These are phyloP conservation scores for Micoletzkya japonica DNA, from an alignment of 2,888 invertebrate species.

Conservation along the genomic window DNA sequence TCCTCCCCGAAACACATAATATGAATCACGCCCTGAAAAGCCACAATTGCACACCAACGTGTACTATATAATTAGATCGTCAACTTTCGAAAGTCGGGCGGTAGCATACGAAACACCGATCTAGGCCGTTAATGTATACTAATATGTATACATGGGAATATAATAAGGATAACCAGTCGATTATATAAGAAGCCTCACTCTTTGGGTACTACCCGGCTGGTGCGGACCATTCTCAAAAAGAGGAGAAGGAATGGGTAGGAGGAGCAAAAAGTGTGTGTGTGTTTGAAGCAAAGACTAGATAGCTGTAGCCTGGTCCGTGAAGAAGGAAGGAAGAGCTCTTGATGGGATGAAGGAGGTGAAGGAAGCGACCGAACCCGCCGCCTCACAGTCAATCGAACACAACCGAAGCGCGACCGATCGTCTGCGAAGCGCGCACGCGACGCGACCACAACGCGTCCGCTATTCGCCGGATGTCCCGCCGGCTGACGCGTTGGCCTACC, in stretches of 20 bases:
- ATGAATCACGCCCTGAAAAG: neutral
- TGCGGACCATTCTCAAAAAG: slow-evolving; percentile 46
- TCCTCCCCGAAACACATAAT: neutral
- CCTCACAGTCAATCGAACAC: neutral
- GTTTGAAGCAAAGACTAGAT: neutral
- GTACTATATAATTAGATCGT: slow-evolving; percentile 6
- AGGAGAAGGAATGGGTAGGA: neutral
- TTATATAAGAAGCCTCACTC: slow-evolving; percentile 47
- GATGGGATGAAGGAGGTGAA: neutral
- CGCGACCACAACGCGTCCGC: too few species aligned
- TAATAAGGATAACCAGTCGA: neutral
- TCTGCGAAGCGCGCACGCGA: too few species aligned
- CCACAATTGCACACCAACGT: neutral
- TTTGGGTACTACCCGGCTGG: slow-evolving; percentile 53
- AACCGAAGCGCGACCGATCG: too few species aligned
- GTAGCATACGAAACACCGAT: neutral
- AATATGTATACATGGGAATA: neutral
- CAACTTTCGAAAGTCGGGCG: neutral
- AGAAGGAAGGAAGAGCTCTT: neutral
- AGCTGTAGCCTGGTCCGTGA: too few species aligned
- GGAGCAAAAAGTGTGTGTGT: too few species aligned
- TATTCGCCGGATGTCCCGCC: too few species aligned
- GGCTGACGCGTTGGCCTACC: too few species aligned
- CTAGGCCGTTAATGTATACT: neutral
- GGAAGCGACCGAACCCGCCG: neutral